Base-by-base conservation (phyloP, 1,140 invertebrate species). In the Bemisia tabaci region DNA sequence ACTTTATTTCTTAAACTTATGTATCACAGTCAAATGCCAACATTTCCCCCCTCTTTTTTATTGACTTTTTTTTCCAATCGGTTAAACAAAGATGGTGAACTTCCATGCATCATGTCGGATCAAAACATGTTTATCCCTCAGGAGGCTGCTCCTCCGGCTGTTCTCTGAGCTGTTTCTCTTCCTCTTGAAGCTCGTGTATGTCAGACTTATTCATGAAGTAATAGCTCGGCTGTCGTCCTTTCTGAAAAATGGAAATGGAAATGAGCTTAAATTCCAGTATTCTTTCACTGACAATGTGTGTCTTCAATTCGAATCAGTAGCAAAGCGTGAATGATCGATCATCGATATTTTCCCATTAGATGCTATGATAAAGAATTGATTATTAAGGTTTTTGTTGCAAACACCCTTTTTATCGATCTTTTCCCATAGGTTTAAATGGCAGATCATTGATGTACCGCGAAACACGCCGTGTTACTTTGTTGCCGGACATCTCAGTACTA, bases 121-220 rank as follows among this genome's bases (percentile, higher is more conserved):
- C n/a, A n/a, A n/a, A n/a, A n/a, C n/a, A n/a, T n/a, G n/a, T n/a
- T n/a, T n/a, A n/a, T n/a, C n/a, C n/a, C n/a, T n/a, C n/a, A n/a
- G n/a, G n/a, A n/a, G n/a, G n/a, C n/a, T n/a, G n/a, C n/a, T n/a
- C 33, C 33, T 48, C 33, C 17, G 5, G 5, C 33, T 9, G 33
- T 17, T 48, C 33, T 9, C 5, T 48, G 33, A 73, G 62, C 11
- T 80, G 77, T 72, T 88, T 83, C 73, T 92, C 89, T 75, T 93
- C 89, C 73, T 91, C 87, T 76, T 91, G 88, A n/a, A 92, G 81
- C 65, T 84, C 79, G 62, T 88, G 76, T 71, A 94, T 92, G 69
- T 94, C 91, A 12, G 88, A 86, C 77, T 92, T 91, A 73, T 94
- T 93, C 83, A 94, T 90, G 73, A 91, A 94, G 75, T 94, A 95